Base-by-base conservation (phyloP, 2,797 vertebrate species). In the Myripristis jacobus region DNA sequence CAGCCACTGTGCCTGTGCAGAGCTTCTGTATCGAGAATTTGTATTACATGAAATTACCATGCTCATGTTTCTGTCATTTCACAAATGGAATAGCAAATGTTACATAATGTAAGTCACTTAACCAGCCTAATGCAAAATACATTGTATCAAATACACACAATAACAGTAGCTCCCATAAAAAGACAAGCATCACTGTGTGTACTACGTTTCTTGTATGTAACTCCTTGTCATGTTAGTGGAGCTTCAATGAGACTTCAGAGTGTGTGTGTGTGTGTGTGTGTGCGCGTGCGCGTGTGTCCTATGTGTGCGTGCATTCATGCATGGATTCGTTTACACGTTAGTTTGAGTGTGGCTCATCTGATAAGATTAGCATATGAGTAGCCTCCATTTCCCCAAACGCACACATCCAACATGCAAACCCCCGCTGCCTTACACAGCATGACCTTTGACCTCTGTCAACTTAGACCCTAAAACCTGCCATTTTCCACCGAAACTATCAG, bases 381-480 rank as follows among this genome's bases (percentile, higher is more conserved):
- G 22, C 53, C 48, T 53, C 27, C 38, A 19, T 65, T 38, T 25
- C 61, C 57, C 19, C 66, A 48, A 72, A 80, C 22, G 31, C 41
- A 73, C 61, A 86, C 79, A 84, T 81, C 79, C 58, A 82, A 61
- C 77, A 78, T 56, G 59, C 22, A 55, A 34, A 36, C 64, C 51
- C 31, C 60, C 66, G 79, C 74, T 80, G 71, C 74, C 70, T 81
- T 74, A 74, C 59, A 61, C 53, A 62, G 27, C 41, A 19, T 46
- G 62, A 82, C 77, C 75, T 82, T 48, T 87, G 75, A 91, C 83
- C 86, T 56, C 5, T 73, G 70, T 79, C 70, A 75, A 70, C 12
- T 50, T 71, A 74, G 74, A 77, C 75, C 77, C 84, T 78, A 60
- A 79, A 85, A 87, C 64, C 70, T 74, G 64, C 36, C 57, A 73